These are phyloP conservation scores for Cheilosia pagana DNA, from an alignment of 2,888 invertebrate species.

Conservation along the genomic window DNA sequence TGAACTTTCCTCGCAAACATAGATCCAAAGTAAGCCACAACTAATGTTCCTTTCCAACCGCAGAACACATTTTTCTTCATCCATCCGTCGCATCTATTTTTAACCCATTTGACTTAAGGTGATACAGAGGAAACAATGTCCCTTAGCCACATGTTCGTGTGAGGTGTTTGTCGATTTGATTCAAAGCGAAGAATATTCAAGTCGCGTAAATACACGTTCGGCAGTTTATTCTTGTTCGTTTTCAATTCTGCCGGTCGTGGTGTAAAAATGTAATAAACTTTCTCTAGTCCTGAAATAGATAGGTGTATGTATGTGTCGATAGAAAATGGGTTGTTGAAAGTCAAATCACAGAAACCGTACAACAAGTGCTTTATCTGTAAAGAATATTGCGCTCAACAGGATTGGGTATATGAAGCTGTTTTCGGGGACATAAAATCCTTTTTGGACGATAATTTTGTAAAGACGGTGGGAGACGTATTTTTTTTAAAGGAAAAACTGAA, in stretches of 20 bases:
- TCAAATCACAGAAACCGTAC: slow-evolving; percentile 13
- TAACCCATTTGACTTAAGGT: neutral
- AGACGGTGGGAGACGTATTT: slow-evolving; percentile 2
- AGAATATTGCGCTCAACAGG: slow-evolving; percentile 27
- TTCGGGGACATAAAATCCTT: neutral
- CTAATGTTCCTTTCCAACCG: slow-evolving; percentile 4
- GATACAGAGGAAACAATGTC: neutral
- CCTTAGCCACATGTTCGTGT: neutral
- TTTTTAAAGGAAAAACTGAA: slow-evolving; percentile 2
- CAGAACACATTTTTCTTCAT: slow-evolving; percentile 5
- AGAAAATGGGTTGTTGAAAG: neutral
- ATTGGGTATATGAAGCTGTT: slow-evolving; percentile 29
- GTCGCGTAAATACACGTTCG: slow-evolving; percentile 50
- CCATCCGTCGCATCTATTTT: slow-evolving; percentile 8
- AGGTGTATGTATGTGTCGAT: neutral
- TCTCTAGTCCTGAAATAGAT: neutral
- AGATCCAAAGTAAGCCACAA: slow-evolving; percentile 17
- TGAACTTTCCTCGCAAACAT: slow-evolving; percentile 5
- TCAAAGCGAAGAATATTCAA: slow-evolving; percentile 40
- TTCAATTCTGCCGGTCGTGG: slow-evolving; percentile 20
- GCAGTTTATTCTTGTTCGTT: slow-evolving; percentile 41
- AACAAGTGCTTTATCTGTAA: slow-evolving; percentile 40
- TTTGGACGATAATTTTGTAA: slow-evolving; percentile 35
- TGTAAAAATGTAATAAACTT: slow-evolving; percentile 51
- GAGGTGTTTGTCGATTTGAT: neutral